Evolutionary conservation across 2,888 invertebrate species (phyloP).

Genomic region (Hydropsyche betteni): DNA sequence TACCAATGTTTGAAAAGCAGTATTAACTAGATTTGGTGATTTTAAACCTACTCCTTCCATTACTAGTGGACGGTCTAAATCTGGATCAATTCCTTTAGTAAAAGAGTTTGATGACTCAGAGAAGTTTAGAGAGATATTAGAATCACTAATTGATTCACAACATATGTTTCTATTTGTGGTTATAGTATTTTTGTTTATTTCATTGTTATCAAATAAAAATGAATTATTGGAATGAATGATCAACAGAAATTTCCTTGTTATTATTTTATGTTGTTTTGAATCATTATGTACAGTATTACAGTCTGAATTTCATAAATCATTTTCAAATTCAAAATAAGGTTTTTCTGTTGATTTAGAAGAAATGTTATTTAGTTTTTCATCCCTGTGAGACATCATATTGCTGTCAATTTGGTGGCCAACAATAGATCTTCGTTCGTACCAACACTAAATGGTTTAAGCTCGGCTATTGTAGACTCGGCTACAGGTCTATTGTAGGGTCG

Average conservation of each 20-base stretch:
- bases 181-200: too few relatives aligned
- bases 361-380: conserved; percentile 56
- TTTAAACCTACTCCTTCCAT: conserved; percentile 45
- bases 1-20: conserved; percentile 68
- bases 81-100: background rate
- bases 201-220: too few relatives aligned
- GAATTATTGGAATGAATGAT: too few relatives aligned
- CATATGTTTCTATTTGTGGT: too few relatives aligned
- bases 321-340: background rate
- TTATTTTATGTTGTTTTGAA: too few relatives aligned
- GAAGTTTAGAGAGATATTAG: too few relatives aligned
- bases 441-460: too few relatives aligned
- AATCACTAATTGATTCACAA: too few relatives aligned
- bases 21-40: conserved; percentile 60
- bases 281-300: background rate
- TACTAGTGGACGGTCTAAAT: background rate
- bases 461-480: too few relatives aligned
- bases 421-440: conserved; percentile 59
- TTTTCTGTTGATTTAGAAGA: conserved; percentile 5
- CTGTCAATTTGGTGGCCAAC: conserved; percentile 59
- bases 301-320: conserved; percentile 26
- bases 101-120: too few relatives aligned
- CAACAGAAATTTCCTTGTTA: too few relatives aligned
- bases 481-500: too few relatives aligned
- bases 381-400: conserved; percentile 58